Conservation (phyloP, 2,797 vertebrate species). For the Sarcoramphus papa region DNA sequence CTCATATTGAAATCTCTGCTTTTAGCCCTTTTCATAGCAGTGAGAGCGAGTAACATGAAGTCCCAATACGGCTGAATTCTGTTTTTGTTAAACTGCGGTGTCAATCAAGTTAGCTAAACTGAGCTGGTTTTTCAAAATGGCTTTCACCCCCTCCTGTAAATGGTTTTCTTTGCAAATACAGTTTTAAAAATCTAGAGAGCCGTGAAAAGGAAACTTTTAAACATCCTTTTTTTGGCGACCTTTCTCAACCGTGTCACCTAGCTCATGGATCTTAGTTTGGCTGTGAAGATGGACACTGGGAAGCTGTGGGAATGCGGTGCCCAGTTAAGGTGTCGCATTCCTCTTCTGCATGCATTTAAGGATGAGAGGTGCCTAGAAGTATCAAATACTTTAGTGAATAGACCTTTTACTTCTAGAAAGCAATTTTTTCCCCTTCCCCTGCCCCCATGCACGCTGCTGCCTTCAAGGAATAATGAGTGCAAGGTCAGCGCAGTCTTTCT, state of each 20-base stretch:
- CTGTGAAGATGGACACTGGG: neutral
- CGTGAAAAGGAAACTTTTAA: neutral
- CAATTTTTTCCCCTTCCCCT: neutral
- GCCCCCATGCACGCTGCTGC: neutral
- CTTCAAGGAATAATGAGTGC: neutral
- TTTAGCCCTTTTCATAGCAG: neutral
- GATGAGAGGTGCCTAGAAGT: neutral
- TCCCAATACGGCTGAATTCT: neutral
- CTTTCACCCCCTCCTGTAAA: neutral
- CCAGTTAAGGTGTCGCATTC: neutral
- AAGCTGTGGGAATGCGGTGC: neutral
- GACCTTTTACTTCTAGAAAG: neutral
- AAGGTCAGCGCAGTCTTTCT: neutral
- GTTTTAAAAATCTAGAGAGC: neutral
- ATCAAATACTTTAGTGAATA: neutral
- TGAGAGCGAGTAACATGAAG: neutral
- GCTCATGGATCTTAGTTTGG: neutral
- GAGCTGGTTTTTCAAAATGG: neutral
- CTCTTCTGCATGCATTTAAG: neutral
- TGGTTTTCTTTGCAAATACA: neutral
- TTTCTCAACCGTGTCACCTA: neutral
- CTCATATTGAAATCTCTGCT: neutral
- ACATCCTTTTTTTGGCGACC: neutral
- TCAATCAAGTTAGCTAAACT: neutral
- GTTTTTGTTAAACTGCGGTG: neutral